Base-by-base conservation (phyloP, 2,797 vertebrate genomes). In the Alauda arvensis region DNA sequence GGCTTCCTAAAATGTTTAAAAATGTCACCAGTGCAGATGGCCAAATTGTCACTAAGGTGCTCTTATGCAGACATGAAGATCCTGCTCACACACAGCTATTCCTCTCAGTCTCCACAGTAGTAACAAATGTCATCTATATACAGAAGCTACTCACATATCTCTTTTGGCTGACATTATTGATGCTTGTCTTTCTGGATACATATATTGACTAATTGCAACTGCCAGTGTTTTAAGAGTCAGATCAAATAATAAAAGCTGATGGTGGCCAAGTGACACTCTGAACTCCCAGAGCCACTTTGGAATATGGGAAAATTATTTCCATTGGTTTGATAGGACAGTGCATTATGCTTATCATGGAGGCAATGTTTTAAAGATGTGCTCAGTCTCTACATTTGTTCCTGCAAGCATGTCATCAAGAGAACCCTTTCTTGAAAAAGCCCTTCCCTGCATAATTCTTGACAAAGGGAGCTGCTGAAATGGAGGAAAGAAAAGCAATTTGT, bases 101-200 rank as follows among this genome's bases (percentile, higher is more conserved):
- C 85, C 84, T 86, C 95, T 90, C 79, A 81, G 89, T 94, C 89
- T 86, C 75, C 88, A 93, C 85, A 90, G 93, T 81, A 92, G 88
- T 93, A 62, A 94, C 88, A 95, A 96, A 96, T 96, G 95, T 96
- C 92, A 94, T 96, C 95, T 96, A 95, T 95, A 96, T 96, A 96
- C 92, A 92, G 94, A 94, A 94, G 83, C 94, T 96, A 79, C 94
- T 96, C 94, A 94, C 76, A 1, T 96, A 96, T 95, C 95, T 86
- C 65, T 94, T 89, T 94, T 96, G 94, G 95, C 94, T 96, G 93
- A 95, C 94, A 95, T 95, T 95, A 95, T 92, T 95, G 78, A 89
- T 21, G 68, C 70, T 91, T 92, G 84, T 89, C 93, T 96, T 95
- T 93, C 85, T 94, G 90, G 74, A 91, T 65, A 88, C 83, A 25